Evolutionary conservation across 2,113 vertebrate species (phyloP), one percentile per base, ranked within the genome.

Genomic region (Sinocyclocheilus rhinocerous): DNA sequence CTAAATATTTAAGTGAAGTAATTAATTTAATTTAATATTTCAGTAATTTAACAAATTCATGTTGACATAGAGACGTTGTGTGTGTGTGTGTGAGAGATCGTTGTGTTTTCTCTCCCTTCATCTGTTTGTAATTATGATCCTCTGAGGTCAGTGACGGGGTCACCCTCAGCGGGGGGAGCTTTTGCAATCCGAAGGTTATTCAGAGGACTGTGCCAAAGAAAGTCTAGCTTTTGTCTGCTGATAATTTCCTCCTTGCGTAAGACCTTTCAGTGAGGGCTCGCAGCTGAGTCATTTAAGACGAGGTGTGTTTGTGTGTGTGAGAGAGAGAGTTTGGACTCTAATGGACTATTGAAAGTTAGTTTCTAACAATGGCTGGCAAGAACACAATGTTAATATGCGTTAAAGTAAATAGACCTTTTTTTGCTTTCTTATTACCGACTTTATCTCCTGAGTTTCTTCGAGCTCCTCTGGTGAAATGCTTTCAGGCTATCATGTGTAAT

Each of bases 201-300:
- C 52, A 65, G 82, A 87, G 75, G 79, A 70, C 72, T n/a, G 20
- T 81, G 87, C 80, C 26, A 67, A 81, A 87, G 48, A 86, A 48
- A 73, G 81, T 89, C 83, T 87, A 76, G 78, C 61, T 75, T 82
- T 16, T 52, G 33, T 84, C 88, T 65, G 0, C 57, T 42, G 86
- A 76, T 92, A 92, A 93, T 91, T 90, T 87, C 86, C 87, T 90
- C 84, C 79, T 80, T 79, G 18, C 55, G 26, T 55, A 83, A 33
- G 8, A 76, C 36, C 33, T 48, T 50, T 61, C n/a, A 75, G 59
- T 65, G 59, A 42, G 48, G 26, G 85, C 84, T 91, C 89, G 86
- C 42, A 52, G 7, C 39, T 70, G 2, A 89, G 90, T 90, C 88
- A 86, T 86, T 63, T 45, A 45, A 75, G 45, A 22, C 22, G 55